These are phyloP conservation scores for Bruchidius siliquastri DNA, from an alignment of 2,888 invertebrate species.

Conservation along the genomic window DNA sequence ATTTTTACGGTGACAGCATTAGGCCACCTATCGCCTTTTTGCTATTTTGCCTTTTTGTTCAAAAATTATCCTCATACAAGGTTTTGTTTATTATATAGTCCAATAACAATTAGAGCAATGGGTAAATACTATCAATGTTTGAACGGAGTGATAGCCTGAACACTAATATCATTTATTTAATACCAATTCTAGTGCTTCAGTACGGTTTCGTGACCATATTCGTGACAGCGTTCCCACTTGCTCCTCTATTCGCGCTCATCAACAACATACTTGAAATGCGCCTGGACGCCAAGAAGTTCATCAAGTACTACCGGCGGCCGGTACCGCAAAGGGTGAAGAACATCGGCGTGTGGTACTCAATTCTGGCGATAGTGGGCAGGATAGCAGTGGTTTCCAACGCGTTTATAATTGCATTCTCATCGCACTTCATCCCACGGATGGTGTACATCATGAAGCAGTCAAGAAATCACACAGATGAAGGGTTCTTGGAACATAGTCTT, in stretches of 20 bases:
- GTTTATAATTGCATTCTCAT: constrained; percentile 74
- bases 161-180: too few species aligned
- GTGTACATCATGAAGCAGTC: constrained; percentile 56
- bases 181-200: constrained; percentile 82
- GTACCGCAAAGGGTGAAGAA: constrained; percentile 68
- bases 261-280: constrained; percentile 83
- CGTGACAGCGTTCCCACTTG: constrained; percentile 80
- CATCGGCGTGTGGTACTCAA: constrained; percentile 76
- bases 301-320: constrained; percentile 68
- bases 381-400: constrained; percentile 76
- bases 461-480: constrained; percentile 49
- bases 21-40: too few species aligned
- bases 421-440: constrained; percentile 74
- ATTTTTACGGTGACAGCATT: too few species aligned
- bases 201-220: constrained; percentile 84
- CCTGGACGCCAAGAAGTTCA: constrained; percentile 76
- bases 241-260: constrained; percentile 74
- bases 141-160: too few species aligned
- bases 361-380: constrained; percentile 69
- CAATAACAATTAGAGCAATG: too few species aligned
- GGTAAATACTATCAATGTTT: too few species aligned
- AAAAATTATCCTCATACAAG: too few species aligned
- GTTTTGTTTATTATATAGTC: too few species aligned
- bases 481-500: constrained; percentile 66
- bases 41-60: too few species aligned